Base-by-base conservation (phyloP, 2,888 invertebrate species). In the Phasia obesa region DNA sequence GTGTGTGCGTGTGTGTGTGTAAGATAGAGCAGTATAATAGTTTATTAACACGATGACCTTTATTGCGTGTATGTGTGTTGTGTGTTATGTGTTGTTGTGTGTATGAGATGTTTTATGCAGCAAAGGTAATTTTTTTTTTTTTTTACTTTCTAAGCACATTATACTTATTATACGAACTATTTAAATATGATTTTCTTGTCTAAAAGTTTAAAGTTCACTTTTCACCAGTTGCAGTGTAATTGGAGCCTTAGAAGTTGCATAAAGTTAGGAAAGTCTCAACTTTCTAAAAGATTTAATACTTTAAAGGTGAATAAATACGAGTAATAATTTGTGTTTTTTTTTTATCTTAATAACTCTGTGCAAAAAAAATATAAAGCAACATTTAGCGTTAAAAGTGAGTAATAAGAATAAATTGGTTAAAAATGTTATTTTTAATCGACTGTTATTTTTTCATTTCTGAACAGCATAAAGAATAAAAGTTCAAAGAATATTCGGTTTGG, bases 131-230 rank as follows among this genome's bases (percentile, higher is more conserved):
- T 70, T 47, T 25, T 17, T 31, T 31, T 49, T 60, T 38, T 74
- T 44, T 74, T 74, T 55, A 53, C 74, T 64, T 64, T 35, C 35
- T 64, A 64, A 74, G 74, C 74, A n/a, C 23, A 44, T 73, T 62
- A 73, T 55, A 53, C 53, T 64, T 64, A 64, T 53, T 44, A 27
- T 6, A 3, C 27, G 27, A 6, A 27, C 27, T 27, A n/a, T n/a
- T 6, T 27, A 27, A 5, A 27, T 27, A 27, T 38, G 5, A 38
- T 38, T 38, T 38, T 38, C 38, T 38, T 11, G 13, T 38, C n/a
- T n/a, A n/a, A n/a, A n/a, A n/a, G n/a, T n/a, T n/a, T n/a, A n/a
- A n/a, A n/a, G n/a, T n/a, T n/a, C n/a, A n/a, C n/a, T n/a, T n/a
- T n/a, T n/a, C n/a, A n/a, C n/a, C n/a, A n/a, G n/a, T n/a, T n/a